Conservation (phyloP, 1,140 invertebrate genomes). For the Rhizoglyphus robini region DNA sequence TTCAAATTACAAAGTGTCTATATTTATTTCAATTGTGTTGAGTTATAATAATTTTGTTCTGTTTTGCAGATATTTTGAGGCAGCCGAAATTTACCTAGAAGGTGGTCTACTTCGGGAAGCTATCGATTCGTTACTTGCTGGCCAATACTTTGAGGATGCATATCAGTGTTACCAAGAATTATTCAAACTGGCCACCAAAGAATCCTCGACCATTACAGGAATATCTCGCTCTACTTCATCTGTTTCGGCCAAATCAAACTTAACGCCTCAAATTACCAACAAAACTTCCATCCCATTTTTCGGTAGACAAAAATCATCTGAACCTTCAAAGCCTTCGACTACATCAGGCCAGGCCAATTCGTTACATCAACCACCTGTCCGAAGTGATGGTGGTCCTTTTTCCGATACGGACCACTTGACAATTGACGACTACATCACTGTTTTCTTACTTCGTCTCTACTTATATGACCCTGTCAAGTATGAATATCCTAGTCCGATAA, state of each 20-base stretch:
- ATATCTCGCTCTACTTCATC: background rate
- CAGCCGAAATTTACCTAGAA: slow-evolving; percentile 15
- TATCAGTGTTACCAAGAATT: slow-evolving; percentile 14
- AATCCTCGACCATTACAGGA: background rate
- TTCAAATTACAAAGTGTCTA: background rate
- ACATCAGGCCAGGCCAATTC: background rate
- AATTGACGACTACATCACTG: slow-evolving; percentile 17
- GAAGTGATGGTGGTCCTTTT: background rate
- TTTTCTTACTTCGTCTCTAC: slow-evolving; percentile 20
- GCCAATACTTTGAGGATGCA: slow-evolving; percentile 9
- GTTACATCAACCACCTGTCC: background rate
- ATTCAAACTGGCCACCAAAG: background rate
- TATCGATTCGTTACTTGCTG: slow-evolving; percentile 10
- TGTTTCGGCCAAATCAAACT: background rate
- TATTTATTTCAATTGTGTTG: background rate
- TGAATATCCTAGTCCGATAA: slow-evolving; percentile 19
- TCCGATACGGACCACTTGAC: background rate
- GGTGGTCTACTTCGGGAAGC: slow-evolving; percentile 16
- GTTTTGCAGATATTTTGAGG: slow-evolving; percentile 15
- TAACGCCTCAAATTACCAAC: background rate
- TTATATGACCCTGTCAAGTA: slow-evolving; percentile 17
- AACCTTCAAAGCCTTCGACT: background rate
- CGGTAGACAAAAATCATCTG: background rate
- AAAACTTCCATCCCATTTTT: background rate
- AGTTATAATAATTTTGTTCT: too few relatives aligned